Conservation (phyloP, 2,797 vertebrate genomes). For the Falco biarmicus region DNA sequence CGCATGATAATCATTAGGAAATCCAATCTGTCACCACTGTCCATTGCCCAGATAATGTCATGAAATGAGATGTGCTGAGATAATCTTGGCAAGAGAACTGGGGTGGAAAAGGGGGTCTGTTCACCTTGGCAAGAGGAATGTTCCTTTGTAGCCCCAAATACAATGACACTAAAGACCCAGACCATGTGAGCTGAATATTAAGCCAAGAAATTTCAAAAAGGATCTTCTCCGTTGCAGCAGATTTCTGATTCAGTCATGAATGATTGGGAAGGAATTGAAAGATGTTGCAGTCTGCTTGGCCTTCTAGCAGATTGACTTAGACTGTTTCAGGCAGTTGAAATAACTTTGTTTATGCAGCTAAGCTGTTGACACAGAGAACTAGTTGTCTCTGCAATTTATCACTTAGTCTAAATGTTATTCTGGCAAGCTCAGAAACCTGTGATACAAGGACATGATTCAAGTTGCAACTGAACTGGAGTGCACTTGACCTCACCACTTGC, state of each 20-base stretch:
- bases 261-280: neutral
- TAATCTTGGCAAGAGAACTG: neutral
- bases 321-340: neutral
- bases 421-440: neutral
- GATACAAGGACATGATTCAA: neutral
- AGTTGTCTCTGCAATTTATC: neutral
- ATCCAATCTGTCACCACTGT: neutral
- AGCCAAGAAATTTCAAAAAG: neutral
- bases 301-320: neutral
- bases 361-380: neutral
- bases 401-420: neutral
- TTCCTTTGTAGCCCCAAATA: neutral
- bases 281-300: neutral
- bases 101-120: neutral
- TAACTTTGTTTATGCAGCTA: neutral
- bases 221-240: neutral
- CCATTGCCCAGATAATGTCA: neutral
- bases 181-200: neutral
- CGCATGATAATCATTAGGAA: neutral
- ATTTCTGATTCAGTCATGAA: neutral
- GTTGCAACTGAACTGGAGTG: neutral
- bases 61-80: neutral
- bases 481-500: neutral
- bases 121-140: neutral
- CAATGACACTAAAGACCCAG: neutral